These are phyloP conservation scores for Danio kyathit DNA, from an alignment of 2,797 vertebrate genomes.

Conservation along the genomic window DNA sequence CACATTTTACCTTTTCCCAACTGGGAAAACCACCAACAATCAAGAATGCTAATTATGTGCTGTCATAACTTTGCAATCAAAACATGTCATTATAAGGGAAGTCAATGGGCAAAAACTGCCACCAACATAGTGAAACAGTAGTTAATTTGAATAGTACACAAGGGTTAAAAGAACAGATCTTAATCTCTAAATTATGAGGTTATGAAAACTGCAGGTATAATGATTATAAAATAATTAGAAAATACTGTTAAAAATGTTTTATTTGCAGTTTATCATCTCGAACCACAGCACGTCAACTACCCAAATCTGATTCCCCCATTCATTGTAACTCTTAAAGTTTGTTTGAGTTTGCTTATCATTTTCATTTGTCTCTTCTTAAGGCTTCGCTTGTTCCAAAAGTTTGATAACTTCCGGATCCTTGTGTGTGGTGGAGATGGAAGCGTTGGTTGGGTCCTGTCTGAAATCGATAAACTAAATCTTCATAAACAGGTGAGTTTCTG, in stretches of 20 bases:
- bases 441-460: constrained; percentile 97
- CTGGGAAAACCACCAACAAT: no score
- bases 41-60: no score
- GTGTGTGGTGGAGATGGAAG: constrained; percentile 98
- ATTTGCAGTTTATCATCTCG: background rate
- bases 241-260: background rate
- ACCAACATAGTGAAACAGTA: no score
- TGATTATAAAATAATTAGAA: background rate
- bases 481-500: constrained; percentile 85
- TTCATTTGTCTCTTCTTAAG: constrained; percentile 69
- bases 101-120: no score
- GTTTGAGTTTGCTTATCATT: constrained; percentile 21
- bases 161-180: background rate
- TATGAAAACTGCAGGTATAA: background rate
- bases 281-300: background rate
- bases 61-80: no score
- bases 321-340: background rate
- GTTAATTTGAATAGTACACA: no score
- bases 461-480: constrained; percentile 97
- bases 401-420: constrained; percentile 98
- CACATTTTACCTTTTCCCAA: no score
- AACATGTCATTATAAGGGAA: no score
- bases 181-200: background rate
- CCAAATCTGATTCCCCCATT: background rate
- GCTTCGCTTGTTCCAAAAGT: constrained; percentile 97